phyloP scores from a whole-genome alignment of 2,113 vertebrate species.

The Calidris pugnax region DNA sequence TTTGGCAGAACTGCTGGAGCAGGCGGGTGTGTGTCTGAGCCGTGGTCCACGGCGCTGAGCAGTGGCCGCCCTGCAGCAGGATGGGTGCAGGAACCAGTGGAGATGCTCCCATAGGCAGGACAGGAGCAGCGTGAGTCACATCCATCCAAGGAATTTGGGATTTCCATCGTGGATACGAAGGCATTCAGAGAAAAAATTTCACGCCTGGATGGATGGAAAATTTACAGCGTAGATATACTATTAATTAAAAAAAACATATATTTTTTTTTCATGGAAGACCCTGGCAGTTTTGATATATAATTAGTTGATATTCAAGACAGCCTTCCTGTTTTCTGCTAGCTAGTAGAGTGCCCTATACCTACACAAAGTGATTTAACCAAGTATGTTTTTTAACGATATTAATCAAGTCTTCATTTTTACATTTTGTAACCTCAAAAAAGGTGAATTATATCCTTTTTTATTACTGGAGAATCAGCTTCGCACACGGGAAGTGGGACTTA shows the following conservation, averaged over 20 bases:
- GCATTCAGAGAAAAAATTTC: not conserved
- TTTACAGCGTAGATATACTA: not conserved
- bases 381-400: not conserved
- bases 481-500: not conserved
- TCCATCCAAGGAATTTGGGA: not conserved
- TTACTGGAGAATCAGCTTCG: not conserved
- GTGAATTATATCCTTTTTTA: not conserved
- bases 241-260: not conserved
- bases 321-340: not conserved
- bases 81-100: not conserved
- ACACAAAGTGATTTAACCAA: not conserved
- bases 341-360: not conserved
- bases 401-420: not conserved
- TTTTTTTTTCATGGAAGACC: not conserved
- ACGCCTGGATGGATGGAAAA: not conserved
- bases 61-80: not conserved
- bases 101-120: not conserved
- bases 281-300: not conserved
- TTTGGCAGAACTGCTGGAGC: not conserved
- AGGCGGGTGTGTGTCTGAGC: not conserved
- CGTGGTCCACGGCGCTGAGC: accelerated
- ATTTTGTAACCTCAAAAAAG: not conserved
- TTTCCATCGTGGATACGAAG: not conserved
- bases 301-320: not conserved
- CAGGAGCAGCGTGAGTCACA: not conserved